Conservation (phyloP, 1,140 invertebrate genomes). For the Zaprionus inermis region DNA sequence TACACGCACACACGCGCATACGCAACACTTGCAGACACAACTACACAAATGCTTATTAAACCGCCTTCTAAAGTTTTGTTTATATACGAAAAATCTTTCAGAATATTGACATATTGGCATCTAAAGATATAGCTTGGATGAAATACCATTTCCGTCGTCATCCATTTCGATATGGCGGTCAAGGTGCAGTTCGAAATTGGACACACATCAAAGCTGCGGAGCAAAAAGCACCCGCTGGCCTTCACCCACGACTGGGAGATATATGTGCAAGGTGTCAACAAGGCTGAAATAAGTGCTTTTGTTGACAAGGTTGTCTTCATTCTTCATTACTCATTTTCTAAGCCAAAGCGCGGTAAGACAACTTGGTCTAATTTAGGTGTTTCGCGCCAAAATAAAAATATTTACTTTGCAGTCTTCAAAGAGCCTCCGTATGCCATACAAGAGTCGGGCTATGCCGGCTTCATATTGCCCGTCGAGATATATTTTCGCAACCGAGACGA, state of each 20-base stretch:
- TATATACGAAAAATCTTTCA: conserved; percentile 29
- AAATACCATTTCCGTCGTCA: conserved; percentile 35
- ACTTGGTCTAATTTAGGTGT: neutral
- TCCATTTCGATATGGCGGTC: conserved; percentile 86
- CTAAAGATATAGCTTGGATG: conserved; percentile 41
- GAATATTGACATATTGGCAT: conserved; percentile 31
- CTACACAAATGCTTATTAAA: conserved; percentile 9
- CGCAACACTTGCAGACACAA: conserved; percentile 24
- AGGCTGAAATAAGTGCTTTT: conserved; percentile 94
- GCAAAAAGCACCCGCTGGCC: conserved; percentile 90
- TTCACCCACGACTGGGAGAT: conserved; percentile 99
- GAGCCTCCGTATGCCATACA: conserved; percentile 96
- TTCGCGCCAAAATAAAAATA: conserved; percentile 33
- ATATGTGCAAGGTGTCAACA: conserved; percentile 95
- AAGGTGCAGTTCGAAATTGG: conserved; percentile 96
- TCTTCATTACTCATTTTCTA: conserved; percentile 95
- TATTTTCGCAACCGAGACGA: conserved; percentile 96
- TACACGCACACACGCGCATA: conserved; percentile 25
- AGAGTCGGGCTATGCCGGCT: conserved; percentile 98
- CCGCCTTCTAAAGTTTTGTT: conserved; percentile 36
- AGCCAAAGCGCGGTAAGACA: conserved; percentile 91
- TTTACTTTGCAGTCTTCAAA: conserved; percentile 89
- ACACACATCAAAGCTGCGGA: conserved; percentile 92
- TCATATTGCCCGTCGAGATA: conserved; percentile 95
- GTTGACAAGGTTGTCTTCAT: conserved; percentile 97